Evolutionary conservation across 1,140 invertebrate species (phyloP).

Genomic region (Branchinecta lynchi): DNA sequence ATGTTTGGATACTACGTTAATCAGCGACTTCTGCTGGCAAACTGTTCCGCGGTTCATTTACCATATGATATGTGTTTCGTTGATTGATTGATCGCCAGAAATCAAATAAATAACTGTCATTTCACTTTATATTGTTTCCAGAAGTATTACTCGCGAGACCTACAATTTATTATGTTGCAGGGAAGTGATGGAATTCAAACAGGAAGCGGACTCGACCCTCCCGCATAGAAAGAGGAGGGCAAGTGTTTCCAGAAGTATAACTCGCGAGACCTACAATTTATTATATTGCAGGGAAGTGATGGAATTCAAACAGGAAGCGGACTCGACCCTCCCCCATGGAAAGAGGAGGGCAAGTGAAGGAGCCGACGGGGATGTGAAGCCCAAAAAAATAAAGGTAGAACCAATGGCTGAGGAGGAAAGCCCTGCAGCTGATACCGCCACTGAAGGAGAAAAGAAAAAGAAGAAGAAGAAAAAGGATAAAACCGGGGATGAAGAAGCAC

Average conservation of each 20-base stretch:
- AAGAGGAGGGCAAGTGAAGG: constrained; percentile 31
- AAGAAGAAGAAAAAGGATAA: constrained; percentile 29
- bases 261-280: not conserved
- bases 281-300: constrained; percentile 32
- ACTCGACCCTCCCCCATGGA: constrained; percentile 33
- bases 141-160: no score
- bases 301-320: constrained; percentile 33
- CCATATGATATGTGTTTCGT: no score
- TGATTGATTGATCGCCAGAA: no score
- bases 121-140: no score
- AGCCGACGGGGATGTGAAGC: constrained; percentile 23
- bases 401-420: not conserved
- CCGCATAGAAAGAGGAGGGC: constrained; percentile 31
- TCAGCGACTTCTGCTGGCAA: no score
- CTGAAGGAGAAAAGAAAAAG: constrained; percentile 27
- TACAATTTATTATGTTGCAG: constrained; percentile 24
- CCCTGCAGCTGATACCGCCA: constrained; percentile 10
- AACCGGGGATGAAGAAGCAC: constrained; percentile 24
- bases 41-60: no score
- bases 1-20: no score
- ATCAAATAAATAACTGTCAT: no score
- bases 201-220: constrained; percentile 35
- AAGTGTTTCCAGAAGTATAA: no score
- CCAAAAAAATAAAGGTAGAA: constrained; percentile 27
- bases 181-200: constrained; percentile 35